These are phyloP conservation scores for Microvelia longipes DNA, from an alignment of 1,140 invertebrate species.

Conservation along the genomic window DNA sequence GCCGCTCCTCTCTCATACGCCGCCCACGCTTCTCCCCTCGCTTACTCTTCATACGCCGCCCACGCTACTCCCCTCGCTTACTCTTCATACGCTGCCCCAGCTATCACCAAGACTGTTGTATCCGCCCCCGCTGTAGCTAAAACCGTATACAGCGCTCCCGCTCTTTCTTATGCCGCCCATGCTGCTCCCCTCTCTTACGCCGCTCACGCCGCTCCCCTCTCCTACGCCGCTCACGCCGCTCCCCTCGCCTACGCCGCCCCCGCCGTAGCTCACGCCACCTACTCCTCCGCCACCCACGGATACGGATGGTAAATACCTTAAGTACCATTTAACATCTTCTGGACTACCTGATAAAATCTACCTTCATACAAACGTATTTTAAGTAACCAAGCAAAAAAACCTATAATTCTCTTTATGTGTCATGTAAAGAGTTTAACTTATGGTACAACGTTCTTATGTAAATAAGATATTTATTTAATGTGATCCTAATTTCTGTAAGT, in stretches of 20 bases:
- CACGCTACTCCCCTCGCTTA: constrained; percentile 6
- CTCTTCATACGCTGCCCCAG: constrained; percentile 15
- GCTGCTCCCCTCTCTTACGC: constrained; percentile 7
- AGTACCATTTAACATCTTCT: too few relatives aligned
- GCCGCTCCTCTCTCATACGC: constrained; percentile 13
- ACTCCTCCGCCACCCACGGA: not conserved
- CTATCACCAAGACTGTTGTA: constrained; percentile 8
- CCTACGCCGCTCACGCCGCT: constrained; percentile 11
- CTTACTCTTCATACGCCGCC: constrained; percentile 13
- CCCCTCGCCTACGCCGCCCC: constrained; percentile 8
- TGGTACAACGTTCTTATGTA: too few relatives aligned
- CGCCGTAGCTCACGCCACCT: constrained; percentile 2
- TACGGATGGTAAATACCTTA: not conserved
- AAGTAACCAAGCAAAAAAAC: too few relatives aligned
- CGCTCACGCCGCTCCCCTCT: constrained; percentile 4
- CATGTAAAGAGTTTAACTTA: too few relatives aligned
- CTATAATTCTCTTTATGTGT: too few relatives aligned
- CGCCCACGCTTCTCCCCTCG: constrained; percentile 20
- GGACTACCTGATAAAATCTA: too few relatives aligned
- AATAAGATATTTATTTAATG: too few relatives aligned
- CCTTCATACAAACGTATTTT: too few relatives aligned
- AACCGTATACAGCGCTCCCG: constrained; percentile 12
- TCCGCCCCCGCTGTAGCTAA: constrained; percentile 11
- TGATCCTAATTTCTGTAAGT: too few relatives aligned
- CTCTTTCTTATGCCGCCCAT: constrained; percentile 5